These are phyloP conservation scores for Heliothis subflexa DNA, from an alignment of 1,140 invertebrate genomes.

Conservation along the genomic window DNA sequence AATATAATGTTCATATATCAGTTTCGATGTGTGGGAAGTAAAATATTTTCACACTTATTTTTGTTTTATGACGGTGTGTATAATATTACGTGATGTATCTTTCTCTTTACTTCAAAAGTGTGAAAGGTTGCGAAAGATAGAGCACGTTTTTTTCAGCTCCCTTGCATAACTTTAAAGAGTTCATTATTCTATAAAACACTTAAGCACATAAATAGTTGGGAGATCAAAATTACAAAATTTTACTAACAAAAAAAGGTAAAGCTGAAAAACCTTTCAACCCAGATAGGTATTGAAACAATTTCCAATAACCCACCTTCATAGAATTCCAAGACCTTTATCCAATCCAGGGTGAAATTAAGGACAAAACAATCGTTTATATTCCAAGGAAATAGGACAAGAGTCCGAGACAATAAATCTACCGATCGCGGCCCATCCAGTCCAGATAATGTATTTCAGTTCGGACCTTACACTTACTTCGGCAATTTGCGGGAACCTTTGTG, in stretches of 20 bases:
- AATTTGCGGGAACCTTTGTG: constrained; percentile 85
- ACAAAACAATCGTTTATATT: constrained; percentile 50
- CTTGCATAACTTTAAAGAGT: no score
- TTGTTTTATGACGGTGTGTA: no score
- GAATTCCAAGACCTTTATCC: constrained; percentile 22
- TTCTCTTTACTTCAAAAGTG: no score
- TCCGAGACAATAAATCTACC: constrained; percentile 78
- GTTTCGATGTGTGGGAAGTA: background rate
- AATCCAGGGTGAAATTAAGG: constrained; percentile 44
- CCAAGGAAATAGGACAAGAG: constrained; percentile 72
- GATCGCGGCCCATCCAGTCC: constrained; percentile 75
- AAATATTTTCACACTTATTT: background rate
- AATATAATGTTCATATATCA: background rate
- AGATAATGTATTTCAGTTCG: constrained; percentile 86
- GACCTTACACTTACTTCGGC: constrained; percentile 84
- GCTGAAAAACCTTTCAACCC: constrained; percentile 34
- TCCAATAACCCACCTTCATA: constrained; percentile 17
- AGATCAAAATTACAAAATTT: background rate
- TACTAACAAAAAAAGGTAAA: background rate
- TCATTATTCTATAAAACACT: no score
- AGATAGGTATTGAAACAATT: constrained; percentile 44
- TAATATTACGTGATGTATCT: no score
- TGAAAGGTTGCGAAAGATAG: no score
- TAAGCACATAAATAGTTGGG: background rate
- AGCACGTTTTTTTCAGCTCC: no score